These are phyloP conservation scores for Ibidorhyncha struthersii DNA, from an alignment of 2,113 vertebrate genomes.

Conservation along the genomic window DNA sequence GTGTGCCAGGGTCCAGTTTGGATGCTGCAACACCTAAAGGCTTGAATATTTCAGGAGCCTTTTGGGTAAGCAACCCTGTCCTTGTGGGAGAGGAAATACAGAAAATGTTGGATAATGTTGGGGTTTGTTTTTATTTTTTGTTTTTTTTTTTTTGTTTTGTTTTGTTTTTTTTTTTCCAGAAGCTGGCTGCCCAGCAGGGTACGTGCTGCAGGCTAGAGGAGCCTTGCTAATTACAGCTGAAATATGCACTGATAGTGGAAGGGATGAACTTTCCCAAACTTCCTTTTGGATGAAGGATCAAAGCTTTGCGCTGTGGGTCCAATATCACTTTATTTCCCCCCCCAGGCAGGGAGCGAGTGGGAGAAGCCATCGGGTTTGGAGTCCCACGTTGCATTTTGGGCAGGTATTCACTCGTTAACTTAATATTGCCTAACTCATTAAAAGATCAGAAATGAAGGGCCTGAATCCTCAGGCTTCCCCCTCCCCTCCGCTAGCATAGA, in stretches of 20 bases:
- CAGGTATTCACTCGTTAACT: neutral
- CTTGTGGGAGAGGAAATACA: neutral
- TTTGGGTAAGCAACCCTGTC: neutral
- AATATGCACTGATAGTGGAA: accelerated
- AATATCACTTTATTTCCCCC: neutral
- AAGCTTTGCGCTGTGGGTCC: neutral
- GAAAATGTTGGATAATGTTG: accelerated
- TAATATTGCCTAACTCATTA: neutral
- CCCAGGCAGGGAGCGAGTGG: neutral
- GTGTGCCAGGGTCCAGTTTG: neutral
- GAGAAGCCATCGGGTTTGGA: neutral
- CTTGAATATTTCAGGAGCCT: neutral
- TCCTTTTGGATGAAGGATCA: neutral
- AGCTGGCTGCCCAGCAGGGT: neutral
- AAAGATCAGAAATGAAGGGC: neutral
- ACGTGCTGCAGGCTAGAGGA: neutral
- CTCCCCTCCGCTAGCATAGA: neutral
- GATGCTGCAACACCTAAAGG: neutral
- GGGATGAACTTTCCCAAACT: neutral
- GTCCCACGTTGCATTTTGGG: neutral
- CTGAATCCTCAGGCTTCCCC: neutral
- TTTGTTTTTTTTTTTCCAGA: neutral
- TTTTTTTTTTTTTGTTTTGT: no score
- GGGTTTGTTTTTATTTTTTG: neutral
- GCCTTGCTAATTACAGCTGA: neutral